phyloP scores from a whole-genome alignment of 2,113 vertebrate genomes.

The Oreocharis arfaki region DNA sequence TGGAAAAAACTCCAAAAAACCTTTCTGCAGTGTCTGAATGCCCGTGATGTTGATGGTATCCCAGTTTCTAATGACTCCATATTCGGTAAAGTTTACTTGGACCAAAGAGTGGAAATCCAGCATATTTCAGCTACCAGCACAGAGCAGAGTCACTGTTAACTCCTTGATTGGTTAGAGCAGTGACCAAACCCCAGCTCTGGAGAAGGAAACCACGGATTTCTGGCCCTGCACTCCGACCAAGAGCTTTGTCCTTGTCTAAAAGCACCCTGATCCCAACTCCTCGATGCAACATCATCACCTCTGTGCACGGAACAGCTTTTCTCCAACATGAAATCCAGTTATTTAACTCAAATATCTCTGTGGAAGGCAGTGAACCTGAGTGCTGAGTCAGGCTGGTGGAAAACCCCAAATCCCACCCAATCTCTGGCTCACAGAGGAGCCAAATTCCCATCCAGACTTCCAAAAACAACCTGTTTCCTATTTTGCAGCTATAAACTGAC shows the following conservation, averaged over 20 bases:
- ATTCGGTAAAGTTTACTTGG: background rate
- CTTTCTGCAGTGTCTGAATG: background rate
- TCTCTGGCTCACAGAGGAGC: background rate
- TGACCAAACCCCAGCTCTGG: background rate
- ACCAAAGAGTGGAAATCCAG: background rate
- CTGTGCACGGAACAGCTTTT: background rate
- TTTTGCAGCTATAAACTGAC: background rate
- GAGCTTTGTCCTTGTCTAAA: background rate
- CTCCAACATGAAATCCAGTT: background rate
- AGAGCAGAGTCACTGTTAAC: background rate
- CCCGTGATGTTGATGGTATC: background rate
- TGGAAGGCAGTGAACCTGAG: background rate
- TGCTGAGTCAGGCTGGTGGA: background rate
- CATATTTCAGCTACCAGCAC: background rate
- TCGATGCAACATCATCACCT: background rate
- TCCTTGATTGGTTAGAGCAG: background rate
- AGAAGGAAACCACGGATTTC: background rate
- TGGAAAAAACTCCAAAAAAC: background rate
- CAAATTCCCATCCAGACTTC: background rate
- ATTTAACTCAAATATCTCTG: fast-evolving
- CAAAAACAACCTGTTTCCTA: background rate
- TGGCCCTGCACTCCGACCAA: background rate
- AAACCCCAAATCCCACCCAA: background rate
- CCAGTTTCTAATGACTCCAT: background rate
- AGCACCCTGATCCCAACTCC: background rate